A percentile compares a stretch with the other conserved stretches of the same genome.
Conservation (phyloP, 2,113 vertebrate genomes). For the Leptobrachium ailaonicum region DNA sequence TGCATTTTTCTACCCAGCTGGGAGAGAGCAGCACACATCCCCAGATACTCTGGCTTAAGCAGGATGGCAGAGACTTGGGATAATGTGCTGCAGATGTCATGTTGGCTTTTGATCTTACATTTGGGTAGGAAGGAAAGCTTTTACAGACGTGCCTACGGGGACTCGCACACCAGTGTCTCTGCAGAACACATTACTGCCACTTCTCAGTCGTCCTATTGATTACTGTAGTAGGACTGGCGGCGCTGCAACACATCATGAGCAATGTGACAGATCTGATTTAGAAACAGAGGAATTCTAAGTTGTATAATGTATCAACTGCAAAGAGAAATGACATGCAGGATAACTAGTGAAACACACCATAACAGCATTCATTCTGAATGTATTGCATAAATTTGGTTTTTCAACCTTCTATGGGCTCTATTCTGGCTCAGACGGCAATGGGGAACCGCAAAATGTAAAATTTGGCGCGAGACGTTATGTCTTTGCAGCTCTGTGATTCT, state of each 20-base stretch:
- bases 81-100: constrained; percentile 33
- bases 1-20: background rate
- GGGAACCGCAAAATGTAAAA: too few relatives aligned
- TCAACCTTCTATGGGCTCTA: too few relatives aligned
- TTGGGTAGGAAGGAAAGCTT: constrained; percentile 19
- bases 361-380: too few relatives aligned
- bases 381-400: too few relatives aligned
- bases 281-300: background rate
- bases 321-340: too few relatives aligned
- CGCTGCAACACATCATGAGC: background rate
- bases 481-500: too few relatives aligned
- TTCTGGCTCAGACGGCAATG: too few relatives aligned
- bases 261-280: background rate
- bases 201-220: background rate
- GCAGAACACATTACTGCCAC: constrained; percentile 11
- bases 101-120: constrained; percentile 34
- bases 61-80: constrained; percentile 17
- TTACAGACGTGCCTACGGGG: constrained; percentile 30
- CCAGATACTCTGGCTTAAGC: background rate
- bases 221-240: background rate
- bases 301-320: too few relatives aligned
- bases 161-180: constrained; percentile 6
- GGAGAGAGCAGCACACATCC: constrained; percentile 1
- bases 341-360: too few relatives aligned
- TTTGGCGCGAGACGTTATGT: too few relatives aligned